Base-by-base conservation (phyloP, 2,888 invertebrate genomes). In the Lycia hirtaria region DNA sequence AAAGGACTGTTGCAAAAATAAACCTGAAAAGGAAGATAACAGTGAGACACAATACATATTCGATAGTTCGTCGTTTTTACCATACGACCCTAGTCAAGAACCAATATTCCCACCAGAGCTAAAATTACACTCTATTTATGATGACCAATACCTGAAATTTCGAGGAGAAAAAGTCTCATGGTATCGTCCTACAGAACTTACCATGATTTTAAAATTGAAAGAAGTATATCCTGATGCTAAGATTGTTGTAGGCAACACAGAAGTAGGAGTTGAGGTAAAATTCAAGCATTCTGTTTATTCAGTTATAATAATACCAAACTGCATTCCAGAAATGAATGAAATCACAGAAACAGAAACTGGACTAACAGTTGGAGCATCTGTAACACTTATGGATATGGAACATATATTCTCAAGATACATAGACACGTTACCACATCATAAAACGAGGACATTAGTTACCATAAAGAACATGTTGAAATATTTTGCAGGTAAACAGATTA, bases 401-500 rank as follows among this genome's bases (percentile, higher is more conserved):
- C 87, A 93, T 3, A 87, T 86, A 30, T 90, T 98, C 3, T 93
- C 85, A 54, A 77, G 92, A 48, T 93, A 94, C 69, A 95, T 97
- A 17, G 80, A 93, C 14, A 79, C 73, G 15, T 78, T 93, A 59
- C 92, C 93, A 58, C 94, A 93, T 68, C 76, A 93, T 62, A 94
- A 94, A 82, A 95, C 95, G 3, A 93, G 95, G 71, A 93, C 96
- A 47, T 95, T 95, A 65, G 88, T 85, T 68, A 94, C 96, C 28
- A 94, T 97, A 28, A 92, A 96, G 0, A 93, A 96, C 50, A 98
- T 98, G 96, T 88, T 99, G 43, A 95, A 97, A 77, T 98, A 96
- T 95, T 99, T 99, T 93, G 98, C 98, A 40, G 98, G 98, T 6
- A 97, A 97, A 80, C 99, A 99, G 87, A 98, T 99, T 55, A 93